Evolutionary conservation across 2,113 vertebrate genomes (phyloP).

Genomic region (Rhombomys opimus): DNA sequence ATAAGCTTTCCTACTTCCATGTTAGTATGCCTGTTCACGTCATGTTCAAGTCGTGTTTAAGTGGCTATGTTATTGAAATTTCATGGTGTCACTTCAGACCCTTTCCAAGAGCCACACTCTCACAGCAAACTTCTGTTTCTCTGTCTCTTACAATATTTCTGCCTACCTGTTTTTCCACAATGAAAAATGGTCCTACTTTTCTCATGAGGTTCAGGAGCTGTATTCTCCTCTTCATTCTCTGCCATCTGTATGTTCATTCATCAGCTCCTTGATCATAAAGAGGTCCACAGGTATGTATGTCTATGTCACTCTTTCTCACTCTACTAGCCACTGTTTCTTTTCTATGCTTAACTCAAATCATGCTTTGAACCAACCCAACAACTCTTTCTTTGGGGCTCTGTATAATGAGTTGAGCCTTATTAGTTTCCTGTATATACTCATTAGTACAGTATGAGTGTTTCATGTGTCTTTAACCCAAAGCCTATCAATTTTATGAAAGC

Average conservation of each 20-base stretch:
- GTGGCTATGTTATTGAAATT: not conserved
- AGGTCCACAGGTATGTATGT: not conserved
- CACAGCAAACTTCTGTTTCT: not conserved
- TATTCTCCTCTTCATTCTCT: not conserved
- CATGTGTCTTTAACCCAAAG: not conserved
- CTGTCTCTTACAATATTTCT: not conserved
- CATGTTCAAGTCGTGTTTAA: no score
- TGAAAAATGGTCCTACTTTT: not conserved
- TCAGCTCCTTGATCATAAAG: not conserved
- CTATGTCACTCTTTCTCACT: not conserved
- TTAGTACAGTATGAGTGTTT: not conserved
- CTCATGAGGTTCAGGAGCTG: not conserved
- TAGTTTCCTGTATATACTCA: not conserved
- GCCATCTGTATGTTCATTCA: not conserved
- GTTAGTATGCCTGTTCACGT: no score
- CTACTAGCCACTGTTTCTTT: not conserved
- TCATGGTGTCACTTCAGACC: not conserved
- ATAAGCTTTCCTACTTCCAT: no score
- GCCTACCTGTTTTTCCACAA: not conserved
- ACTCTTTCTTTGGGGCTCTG: accelerated
- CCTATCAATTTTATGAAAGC: not conserved
- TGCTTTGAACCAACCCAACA: not conserved
- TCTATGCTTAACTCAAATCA: not conserved
- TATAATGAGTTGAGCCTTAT: not conserved
- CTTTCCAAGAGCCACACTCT: not conserved